phyloP scores from a whole-genome alignment of 2,113 vertebrate species.

The Theristicus caerulescens region DNA sequence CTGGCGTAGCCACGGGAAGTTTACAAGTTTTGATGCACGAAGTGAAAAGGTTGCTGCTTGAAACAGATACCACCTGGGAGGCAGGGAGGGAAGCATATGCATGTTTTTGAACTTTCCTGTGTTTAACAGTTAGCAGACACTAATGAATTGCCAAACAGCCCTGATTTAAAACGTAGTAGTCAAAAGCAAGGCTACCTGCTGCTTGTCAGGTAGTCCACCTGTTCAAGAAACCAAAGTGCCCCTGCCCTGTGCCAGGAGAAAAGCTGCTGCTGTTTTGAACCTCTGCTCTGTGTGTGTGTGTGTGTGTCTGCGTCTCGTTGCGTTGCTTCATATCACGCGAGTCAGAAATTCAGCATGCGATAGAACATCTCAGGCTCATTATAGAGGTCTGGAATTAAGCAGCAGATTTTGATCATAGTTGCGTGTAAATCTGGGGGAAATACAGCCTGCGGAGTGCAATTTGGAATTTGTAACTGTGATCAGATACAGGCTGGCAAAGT shows the following conservation, averaged over 20 bases:
- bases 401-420: neutral
- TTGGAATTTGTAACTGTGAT: neutral
- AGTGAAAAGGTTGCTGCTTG: conserved; percentile 77
- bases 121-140: conserved; percentile 76
- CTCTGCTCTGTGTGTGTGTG: neutral
- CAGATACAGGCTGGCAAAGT: neutral
- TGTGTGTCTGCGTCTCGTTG: neutral
- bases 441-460: neutral
- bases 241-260: conserved; percentile 66
- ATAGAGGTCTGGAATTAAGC: neutral
- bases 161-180: conserved; percentile 65
- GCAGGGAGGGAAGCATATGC: conserved; percentile 72
- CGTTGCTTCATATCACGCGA: neutral
- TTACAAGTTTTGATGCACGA: conserved; percentile 67
- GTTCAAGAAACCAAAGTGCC: conserved; percentile 61
- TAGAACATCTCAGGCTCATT: conserved; percentile 13
- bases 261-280: conserved; percentile 69
- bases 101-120: conserved; percentile 75
- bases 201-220: conserved; percentile 75
- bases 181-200: conserved; percentile 67
- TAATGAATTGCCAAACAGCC: conserved; percentile 75
- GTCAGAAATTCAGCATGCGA: neutral
- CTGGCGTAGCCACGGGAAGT: conserved; percentile 68
- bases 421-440: neutral
- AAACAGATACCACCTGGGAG: conserved; percentile 78